Evolutionary conservation across 2,113 vertebrate species (phyloP).

Genomic region (Ictalurus furcatus): DNA sequence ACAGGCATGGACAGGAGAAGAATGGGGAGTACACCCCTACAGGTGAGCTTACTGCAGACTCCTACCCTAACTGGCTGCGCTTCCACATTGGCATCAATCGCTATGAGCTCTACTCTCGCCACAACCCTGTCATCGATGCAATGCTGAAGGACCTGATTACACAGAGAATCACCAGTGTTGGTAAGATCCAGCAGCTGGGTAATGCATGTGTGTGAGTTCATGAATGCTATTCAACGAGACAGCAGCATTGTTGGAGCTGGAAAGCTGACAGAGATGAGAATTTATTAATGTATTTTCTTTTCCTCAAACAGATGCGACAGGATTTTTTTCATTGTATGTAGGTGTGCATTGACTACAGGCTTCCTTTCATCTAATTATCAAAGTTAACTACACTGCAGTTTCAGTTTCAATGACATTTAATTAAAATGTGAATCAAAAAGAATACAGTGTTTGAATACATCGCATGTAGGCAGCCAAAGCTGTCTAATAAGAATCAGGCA

Average conservation of each 20-base stretch:
- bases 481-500: constrained; percentile 16
- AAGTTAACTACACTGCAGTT: background rate
- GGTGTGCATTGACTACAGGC: background rate
- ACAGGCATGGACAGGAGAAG: constrained; percentile 83
- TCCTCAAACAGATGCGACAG: background rate
- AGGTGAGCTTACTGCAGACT: constrained; percentile 81
- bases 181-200: constrained; percentile 74
- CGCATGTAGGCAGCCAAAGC: background rate
- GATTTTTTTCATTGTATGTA: background rate
- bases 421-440: background rate
- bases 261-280: background rate
- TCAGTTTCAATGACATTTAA: background rate
- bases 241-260: background rate
- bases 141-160: constrained; percentile 87
- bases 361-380: background rate
- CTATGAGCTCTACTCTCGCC: constrained; percentile 91
- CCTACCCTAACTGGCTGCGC: constrained; percentile 97
- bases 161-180: constrained; percentile 94
- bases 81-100: constrained; percentile 98
- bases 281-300: background rate
- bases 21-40: constrained; percentile 81
- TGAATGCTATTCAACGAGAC: background rate
- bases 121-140: constrained; percentile 87
- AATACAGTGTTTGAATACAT: background rate
- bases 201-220: background rate